Evolutionary conservation across 37 sponge, comb jelly and placozoan genomes (phyloP), one percentile per base, ranked within the genome.

Genomic region (Spongilla lacustris): DNA sequence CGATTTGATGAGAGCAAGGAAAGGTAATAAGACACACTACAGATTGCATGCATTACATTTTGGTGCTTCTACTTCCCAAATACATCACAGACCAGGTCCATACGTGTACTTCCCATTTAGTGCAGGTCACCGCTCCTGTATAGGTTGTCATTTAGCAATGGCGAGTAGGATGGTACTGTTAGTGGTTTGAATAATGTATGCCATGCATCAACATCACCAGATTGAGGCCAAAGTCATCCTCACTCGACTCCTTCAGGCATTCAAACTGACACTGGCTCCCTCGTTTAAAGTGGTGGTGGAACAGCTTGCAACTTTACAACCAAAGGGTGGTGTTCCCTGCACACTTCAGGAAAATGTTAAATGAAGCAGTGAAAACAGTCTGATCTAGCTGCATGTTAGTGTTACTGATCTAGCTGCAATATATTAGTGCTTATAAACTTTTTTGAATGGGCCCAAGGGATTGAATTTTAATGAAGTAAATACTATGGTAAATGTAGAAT

Each of bases 231-330:
- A 83, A 30, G n/a, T 83, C 13, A 22, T 71, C 27, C 3, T 83
- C 29, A 73, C 83, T 25, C 71, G 83, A n/a, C 73, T 83, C 31
- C 25, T 83, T 2, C 83, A 83, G 32, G 35, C 83, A 2, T 83
- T 73, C 48, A 38, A 71, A 1, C 13, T 83, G 26, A 71, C 48
- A n/a, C 73, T 83, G 28, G 74, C 73, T 26, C n/a, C 34, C 23
- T 72, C 35, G 12, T 83, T 68, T 31, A 36, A 83, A 30, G 74
- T 83, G 34, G 73, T 71, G 41, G 26, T 27, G 28, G 49, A 38
- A 30, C 73, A 73, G 48, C 21, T 34, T 41, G 24, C 74, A 30
- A 83, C 83, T 23, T 5, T 22, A 4, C 72, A 74, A 22, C 83
- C 83, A 33, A 27, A 69, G 48, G 83, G 74, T 26, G 25, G 19